Evolutionary conservation across 2,888 invertebrate species (phyloP), one percentile per base, ranked within the genome.

Genomic region (Pteria penguin): DNA sequence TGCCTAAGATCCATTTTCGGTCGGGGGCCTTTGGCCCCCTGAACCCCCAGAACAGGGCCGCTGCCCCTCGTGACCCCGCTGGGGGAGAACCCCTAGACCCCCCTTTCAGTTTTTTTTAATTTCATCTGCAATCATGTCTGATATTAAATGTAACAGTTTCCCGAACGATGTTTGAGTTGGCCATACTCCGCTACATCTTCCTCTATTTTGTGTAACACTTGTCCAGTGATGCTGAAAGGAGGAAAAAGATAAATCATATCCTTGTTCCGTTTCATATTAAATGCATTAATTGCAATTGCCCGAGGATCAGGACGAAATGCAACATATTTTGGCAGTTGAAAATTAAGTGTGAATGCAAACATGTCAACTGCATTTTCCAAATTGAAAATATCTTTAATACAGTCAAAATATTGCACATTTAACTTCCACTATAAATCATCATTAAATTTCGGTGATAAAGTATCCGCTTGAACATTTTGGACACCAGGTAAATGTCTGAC

Each of bases 101-200:
- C n/a, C n/a, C n/a, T n/a, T n/a, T n/a, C n/a, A n/a, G n/a, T n/a
- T n/a, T n/a, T n/a, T n/a, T n/a, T n/a, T n/a, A n/a, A n/a, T n/a
- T n/a, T n/a, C n/a, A n/a, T n/a, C n/a, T n/a, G n/a, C n/a, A n/a
- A n/a, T n/a, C n/a, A n/a, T n/a, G n/a, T n/a, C n/a, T n/a, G n/a
- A n/a, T 26, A 32, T 60, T 33, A 79, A 69, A n/a, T n/a, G 22
- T 2, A 76, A 52, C 1, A 78, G 32, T 11, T 22, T 32, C n/a
- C 75, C 65, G 61, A 79, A 79, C 82, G 80, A 82, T 4, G 74
- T 31, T 45, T 82, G 82, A 3, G 78, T 80, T 2, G 77, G 24
- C 72, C 76, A 82, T 4, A 75, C 18, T 57, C n/a, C n/a, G n/a
- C n/a, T n/a, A n/a, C n/a, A n/a, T 80, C 78, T n/a, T 45, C 24